Evolutionary conservation across 2,888 invertebrate species (phyloP), one percentile per base, ranked within the genome.

Genomic region (Troides oblongomaculatus): DNA sequence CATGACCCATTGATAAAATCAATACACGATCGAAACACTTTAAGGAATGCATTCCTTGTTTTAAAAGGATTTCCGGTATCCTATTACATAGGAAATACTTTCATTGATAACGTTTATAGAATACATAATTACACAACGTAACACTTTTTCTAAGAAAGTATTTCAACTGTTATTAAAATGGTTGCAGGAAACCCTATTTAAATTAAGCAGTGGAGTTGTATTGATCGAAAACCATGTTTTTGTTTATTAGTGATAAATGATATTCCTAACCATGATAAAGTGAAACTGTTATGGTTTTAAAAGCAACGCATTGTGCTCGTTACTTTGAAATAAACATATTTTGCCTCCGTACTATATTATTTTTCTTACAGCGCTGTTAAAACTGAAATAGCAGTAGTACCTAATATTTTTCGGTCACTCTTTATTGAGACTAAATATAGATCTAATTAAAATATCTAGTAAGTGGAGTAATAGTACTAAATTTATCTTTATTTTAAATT

Each of bases 31-130:
- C 62, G 46, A 46, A 23, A 18, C 14, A 46, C 46, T 1, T 46
- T 46, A 46, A 30, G 14, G 8, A 43, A 62, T 39, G 46, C n/a
- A 61, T 25, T 36, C 39, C 2, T 53, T 23, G 56, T 56, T 39
- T 10, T 36, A 58, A 50, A 59, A 50, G 62, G 62, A 57, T 43
- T 67, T 62, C 62, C 67, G 57, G 39, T 23, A 57, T 21, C n/a
- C n/a, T 25, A 58, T 23, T 23, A 25, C 53, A 30, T 56, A 56
- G 67, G 57, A 67, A 66, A 62, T 43, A 23, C 62, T 62, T 62
- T 56, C 36, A 57, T 57, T n/a, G 23, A 36, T 30, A 23, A 50
- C 50, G n/a, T 18, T 53, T n/a, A 10, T 8, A 10, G 39, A 36
- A 21, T 39, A 36, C 36, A 43, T 36, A 53, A 53, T 53, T 53